These are phyloP conservation scores for Dolomedes plantarius DNA, from an alignment of 2,888 invertebrate genomes.

Conservation along the genomic window DNA sequence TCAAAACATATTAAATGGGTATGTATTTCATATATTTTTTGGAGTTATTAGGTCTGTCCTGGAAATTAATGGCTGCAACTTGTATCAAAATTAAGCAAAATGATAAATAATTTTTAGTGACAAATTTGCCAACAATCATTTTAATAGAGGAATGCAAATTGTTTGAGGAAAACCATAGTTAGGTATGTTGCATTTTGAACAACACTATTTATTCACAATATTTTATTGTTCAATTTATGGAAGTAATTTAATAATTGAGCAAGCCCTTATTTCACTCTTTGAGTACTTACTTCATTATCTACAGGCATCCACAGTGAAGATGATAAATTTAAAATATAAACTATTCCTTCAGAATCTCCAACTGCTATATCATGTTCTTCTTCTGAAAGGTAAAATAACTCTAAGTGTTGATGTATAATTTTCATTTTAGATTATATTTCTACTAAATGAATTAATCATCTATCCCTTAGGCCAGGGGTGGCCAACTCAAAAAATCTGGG, in stretches of 20 bases:
- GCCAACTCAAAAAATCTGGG: not conserved
- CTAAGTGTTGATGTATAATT: no score
- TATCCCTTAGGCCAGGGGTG: no score
- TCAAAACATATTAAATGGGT: no score
- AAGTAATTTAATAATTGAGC: not conserved
- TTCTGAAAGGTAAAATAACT: no score
- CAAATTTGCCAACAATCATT: no score
- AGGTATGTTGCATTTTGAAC: not conserved
- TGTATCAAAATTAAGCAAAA: no score
- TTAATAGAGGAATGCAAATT: not conserved
- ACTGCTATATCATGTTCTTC: constrained; percentile 29
- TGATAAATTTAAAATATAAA: constrained; percentile 28
- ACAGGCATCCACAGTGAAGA: not conserved
- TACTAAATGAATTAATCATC: no score
- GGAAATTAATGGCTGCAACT: no score
- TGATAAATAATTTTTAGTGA: no score
- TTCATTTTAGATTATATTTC: no score
- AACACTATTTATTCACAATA: not conserved
- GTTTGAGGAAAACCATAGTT: not conserved
- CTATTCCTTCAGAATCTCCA: constrained; percentile 49
- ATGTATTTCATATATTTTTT: no score
- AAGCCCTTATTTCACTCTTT: not conserved
- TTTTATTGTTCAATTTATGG: not conserved
- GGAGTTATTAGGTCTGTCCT: no score
- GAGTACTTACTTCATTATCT: constrained; percentile 44